Conservation (phyloP, 2,888 invertebrate species). For the Steromphala cineraria region DNA sequence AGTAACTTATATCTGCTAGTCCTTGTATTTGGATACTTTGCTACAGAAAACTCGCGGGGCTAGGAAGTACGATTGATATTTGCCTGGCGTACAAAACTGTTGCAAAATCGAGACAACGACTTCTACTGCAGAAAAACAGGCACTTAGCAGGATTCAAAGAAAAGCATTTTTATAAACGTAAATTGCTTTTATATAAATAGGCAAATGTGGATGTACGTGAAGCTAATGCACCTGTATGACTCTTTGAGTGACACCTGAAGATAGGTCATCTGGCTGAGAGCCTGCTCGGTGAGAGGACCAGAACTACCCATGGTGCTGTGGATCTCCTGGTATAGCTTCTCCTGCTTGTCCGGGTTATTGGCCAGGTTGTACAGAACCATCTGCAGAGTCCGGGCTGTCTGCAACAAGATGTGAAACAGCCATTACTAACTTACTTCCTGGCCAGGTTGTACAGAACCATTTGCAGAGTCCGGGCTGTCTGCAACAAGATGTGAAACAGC, state of each 20-base stretch:
- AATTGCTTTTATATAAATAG: too few relatives aligned
- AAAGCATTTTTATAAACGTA: too few relatives aligned
- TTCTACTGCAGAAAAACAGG: too few relatives aligned
- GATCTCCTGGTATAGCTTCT: conserved; percentile 50
- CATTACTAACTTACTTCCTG: neutral
- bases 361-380: conserved; percentile 58
- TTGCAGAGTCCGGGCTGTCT: neutral
- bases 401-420: conserved; percentile 15
- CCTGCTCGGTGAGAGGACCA: conserved; percentile 42
- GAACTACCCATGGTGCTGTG: conserved; percentile 32
- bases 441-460: neutral
- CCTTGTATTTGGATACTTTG: too few relatives aligned
- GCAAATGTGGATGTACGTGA: too few relatives aligned
- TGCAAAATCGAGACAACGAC: too few relatives aligned
- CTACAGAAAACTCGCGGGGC: too few relatives aligned
- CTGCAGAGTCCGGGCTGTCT: conserved; percentile 56
- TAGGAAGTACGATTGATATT: too few relatives aligned
- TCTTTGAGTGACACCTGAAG: conserved; percentile 67
- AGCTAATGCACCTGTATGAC: conserved; percentile 53
- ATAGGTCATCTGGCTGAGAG: conserved; percentile 53
- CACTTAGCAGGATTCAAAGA: too few relatives aligned
- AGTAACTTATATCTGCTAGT: too few relatives aligned
- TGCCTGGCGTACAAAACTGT: too few relatives aligned
- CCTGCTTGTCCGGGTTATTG: conserved; percentile 49
- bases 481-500: neutral